Evolutionary conservation across 2,888 invertebrate genomes (phyloP), one percentile per base, ranked within the genome.

Genomic region (Heliconius sara): DNA sequence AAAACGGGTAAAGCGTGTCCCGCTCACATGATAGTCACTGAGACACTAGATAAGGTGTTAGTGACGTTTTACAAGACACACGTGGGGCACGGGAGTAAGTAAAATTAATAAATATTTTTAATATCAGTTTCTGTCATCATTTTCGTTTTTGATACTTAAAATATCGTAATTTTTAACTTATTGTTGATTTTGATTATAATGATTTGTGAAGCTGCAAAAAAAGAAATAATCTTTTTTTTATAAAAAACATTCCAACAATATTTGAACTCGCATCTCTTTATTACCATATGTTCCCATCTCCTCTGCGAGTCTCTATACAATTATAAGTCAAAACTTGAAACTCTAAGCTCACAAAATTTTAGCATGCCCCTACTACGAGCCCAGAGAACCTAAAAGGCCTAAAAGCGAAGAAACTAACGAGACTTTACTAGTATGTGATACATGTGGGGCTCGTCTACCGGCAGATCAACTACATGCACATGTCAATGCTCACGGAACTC

Each of bases 1-100:
- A 95, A 95, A 83, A 95, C 95, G 0, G 95, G 95, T 47, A 94
- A 94, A 74, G 95, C 95, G 22, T 95, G 95, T 25, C 95, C 95
- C 4, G 95, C 95, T 0, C 95, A 95, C 81, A 93, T 95, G 94
- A 92, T 95, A 10, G 93, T 95, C 66, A 95, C 95, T 0, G 94
- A 95, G 85, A 93, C 94, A 0, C 85, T 92, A 84, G 93, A 93
- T 73, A 84, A 91, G 0, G 95, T 95, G 1, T 87, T 91, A 0
- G 94, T 94, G 57, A 93, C 93, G 0, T 94, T 95, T 85, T 94
- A 94, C 88, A 93, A 91, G 88, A 94, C 95, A 0, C 95, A 94
- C 84, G 94, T 94, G 0, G 95, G 95, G 0, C 95, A 95, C 72
- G 95, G 93, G 65, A 91, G 95, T 95, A 73, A n/a, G n/a, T n/a